Base-by-base conservation (phyloP, 2,888 invertebrate species). In the Eilema sororculum region DNA sequence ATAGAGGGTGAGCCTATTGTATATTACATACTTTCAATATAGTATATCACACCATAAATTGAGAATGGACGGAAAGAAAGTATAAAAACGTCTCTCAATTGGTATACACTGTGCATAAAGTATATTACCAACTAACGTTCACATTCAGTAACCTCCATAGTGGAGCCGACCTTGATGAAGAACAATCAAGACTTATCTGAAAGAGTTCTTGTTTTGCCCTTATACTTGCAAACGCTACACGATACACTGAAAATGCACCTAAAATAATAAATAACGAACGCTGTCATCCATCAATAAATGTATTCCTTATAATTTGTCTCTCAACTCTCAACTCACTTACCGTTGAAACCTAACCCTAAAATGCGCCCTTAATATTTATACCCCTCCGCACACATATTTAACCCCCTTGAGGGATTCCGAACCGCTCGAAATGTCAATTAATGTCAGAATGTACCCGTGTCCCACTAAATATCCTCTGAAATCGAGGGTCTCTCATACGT, bases 401-500 rank as follows among this genome's bases (percentile, higher is more conserved):
- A 76, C 72, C 78, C 78, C 77, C 78, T 67, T 37, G 75, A 77
- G 83, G 72, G 80, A 73, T 69, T 52, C 76, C 65, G 66, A 69
- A 71, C 74, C 81, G 73, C 79, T 84, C 79, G 77, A 79, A 81
- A 84, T 85, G 86, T 86, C 86, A 85, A 86, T 86, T 86, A 86
- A 81, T 78, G 81, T 82, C 82, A 80, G 75, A 52, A 68, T 64
- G 61, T 74, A 74, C 75, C 74, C 78, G 52, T 58, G 72, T 73
- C 73, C 73, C 70, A 73, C 76, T 80, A 77, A 82, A 84, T 82
- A 81, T 83, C 75, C 69, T 65, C 71, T 68, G 72, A 70, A 68
- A 64, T 76, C 71, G 75, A 73, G 78, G 74, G 68, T 75, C 33
- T 70, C 79, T 69, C 69, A 74, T 75, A 80, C 68, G 65, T 67